A percentile compares a stretch with the other conserved stretches of the same genome.
phyloP scores from a whole-genome alignment of 2,113 vertebrate species.

The Pteropus alecto region DNA sequence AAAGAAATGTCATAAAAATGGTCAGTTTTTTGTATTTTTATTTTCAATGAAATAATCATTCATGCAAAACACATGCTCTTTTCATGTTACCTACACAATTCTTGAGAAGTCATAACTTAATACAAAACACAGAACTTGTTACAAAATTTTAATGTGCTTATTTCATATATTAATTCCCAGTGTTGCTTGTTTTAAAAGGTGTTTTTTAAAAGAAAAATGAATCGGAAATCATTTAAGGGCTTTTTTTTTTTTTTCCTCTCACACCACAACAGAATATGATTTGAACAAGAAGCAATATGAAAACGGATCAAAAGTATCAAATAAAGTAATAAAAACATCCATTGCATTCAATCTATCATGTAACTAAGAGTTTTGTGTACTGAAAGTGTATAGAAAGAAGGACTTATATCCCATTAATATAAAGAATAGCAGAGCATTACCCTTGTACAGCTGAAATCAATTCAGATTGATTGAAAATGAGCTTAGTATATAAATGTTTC shows the following conservation, averaged over 20 bases:
- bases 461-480: not conserved
- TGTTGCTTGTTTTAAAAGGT: not conserved
- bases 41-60: conserved; percentile 13
- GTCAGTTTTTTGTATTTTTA: not conserved
- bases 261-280: not conserved
- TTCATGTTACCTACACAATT: not conserved
- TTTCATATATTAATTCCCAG: not conserved
- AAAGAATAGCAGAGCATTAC: not conserved
- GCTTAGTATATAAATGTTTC: not conserved
- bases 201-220: not conserved
- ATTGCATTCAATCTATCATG: not conserved
- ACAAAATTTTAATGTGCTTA: not conserved
- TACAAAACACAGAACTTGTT: not conserved
- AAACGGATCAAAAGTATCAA: not conserved
- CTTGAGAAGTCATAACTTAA: not conserved
- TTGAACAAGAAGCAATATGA: not conserved
- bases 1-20: not conserved
- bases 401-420: not conserved
- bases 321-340: not conserved
- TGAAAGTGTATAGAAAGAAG: not conserved
- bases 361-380: not conserved
- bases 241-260: conserved; percentile 6
- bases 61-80: not conserved
- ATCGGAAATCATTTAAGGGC: not conserved
- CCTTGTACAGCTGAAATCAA: not conserved